Evolutionary conservation across 1,140 invertebrate species (phyloP).

Genomic region (Drosophila nebulosa): DNA sequence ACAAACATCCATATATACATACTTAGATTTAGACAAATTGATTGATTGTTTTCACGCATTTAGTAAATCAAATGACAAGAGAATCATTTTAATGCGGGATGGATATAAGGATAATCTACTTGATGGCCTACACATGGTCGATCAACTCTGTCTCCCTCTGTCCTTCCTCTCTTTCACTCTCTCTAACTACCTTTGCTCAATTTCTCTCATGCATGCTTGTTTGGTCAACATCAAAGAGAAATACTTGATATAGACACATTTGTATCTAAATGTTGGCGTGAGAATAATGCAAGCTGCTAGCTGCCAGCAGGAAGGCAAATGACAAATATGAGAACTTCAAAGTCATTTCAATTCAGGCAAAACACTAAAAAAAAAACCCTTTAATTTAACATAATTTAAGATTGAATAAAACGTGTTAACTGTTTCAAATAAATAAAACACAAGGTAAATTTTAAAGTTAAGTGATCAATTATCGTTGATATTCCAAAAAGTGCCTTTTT

Average conservation of each 20-base stretch:
- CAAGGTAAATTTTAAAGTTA: too few species aligned
- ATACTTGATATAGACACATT: conserved; percentile 30
- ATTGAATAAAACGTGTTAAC: background rate
- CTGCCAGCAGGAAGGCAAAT: background rate
- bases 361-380: background rate
- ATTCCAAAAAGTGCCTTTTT: too few species aligned
- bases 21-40: conserved; percentile 37
- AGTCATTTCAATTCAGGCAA: background rate
- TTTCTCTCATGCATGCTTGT: background rate
- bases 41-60: conserved; percentile 42
- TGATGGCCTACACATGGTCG: conserved; percentile 20
- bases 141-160: too few species aligned
- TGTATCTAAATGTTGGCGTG: conserved; percentile 20
- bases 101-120: conserved; percentile 11
- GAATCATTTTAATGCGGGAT: conserved; percentile 38
- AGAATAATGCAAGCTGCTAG: conserved; percentile 26
- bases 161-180: background rate
- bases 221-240: conserved; percentile 37
- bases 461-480: too few species aligned
- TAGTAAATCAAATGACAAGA: conserved; percentile 22
- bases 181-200: background rate
- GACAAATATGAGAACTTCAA: background rate
- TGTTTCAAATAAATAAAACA: too few species aligned
- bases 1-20: conserved; percentile 3
- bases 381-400: background rate